Base-by-base conservation (phyloP, 2,888 invertebrate genomes). In the Cataglyphis altisquamis region DNA sequence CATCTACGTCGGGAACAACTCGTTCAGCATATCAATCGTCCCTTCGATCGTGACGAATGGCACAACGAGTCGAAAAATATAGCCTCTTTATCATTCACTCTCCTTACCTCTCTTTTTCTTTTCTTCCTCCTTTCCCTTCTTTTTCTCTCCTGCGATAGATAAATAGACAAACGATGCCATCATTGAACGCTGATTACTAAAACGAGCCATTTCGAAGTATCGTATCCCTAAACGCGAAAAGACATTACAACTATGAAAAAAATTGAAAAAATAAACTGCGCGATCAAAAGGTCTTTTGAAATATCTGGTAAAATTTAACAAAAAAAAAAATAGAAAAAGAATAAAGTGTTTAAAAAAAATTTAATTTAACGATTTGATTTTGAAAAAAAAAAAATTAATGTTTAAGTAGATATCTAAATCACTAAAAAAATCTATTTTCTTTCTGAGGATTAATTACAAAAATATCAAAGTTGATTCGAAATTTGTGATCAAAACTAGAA, bases 1-100 rank as follows among this genome's bases (percentile, higher is more conserved):
- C 84, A 84, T 87, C 83, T 74, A 68, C 74, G 86, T 84, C 84
- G 60, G 57, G 73, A 84, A 84, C 83, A 74, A 75, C 75, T 81
- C 66, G 82, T 75, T 73, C 75, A 45, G 55, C 80, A 75, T 83
- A 87, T 87, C 86, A 81, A 81, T 86, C 77, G 78, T 74, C 55
- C 25, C 29, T 73, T 18, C 32, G 12, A 41, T 62, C 72, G 45
- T 77, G 83, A 83, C 77, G 73, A 86, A 84, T 80, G 48, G 62
- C 70, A 64, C 70, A 82, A 73, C 82, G n/a, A 64, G 39, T 32
- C 70, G 68, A 83, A 84, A 86, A 84, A 83, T 64, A 81, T 77
- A 39, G 70, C 60, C 48, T 48, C 68, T 60, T 81, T 77, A 67
- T 80, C 48, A 0, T 10, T 57, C 18, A 1, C 5, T 12, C 60